Base-by-base conservation (phyloP, 2,797 vertebrate species). In the Liasis olivaceus region DNA sequence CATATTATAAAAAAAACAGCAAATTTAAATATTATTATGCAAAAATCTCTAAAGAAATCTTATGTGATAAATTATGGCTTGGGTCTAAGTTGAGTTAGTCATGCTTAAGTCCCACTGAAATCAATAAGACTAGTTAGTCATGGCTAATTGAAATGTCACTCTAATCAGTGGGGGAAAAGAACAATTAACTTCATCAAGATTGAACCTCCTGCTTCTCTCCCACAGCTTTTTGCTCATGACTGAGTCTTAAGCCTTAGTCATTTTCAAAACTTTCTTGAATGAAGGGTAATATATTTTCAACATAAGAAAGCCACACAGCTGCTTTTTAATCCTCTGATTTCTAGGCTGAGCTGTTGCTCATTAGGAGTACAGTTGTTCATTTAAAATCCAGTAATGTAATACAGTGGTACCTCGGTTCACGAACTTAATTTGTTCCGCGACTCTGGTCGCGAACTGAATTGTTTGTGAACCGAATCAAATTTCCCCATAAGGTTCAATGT, bases 311-410 rank as follows among this genome's bases (percentile, higher is more conserved):
- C 26, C n/a, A 84, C 14, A 22, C 72, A 24, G 91, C 1, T 2
- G 5, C 36, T 36, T 87, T 86, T 91, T 91, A 94, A 95, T 91
- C 60, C 0, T 51, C 72, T 91, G 87, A 90, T 96, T 95, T 96
- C 95, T 96, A 95, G 93, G 94, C 36, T 92, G 91, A 92, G n/a
- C 0, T 22, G 86, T 60, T 94, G 66, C 91, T 96, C 87, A 92
- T 92, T 59, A 59, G 90, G 62, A 95, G 93, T 89, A 88, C 94
- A 93, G 94, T 94, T 90, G 91, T 93, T 94, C 95, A 94, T 96
- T 91, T 93, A 93, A 93, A 93, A 95, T 86, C 28, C 63, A 92
- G 93, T 95, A 93, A 96, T 94, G 85, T 92, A 95, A 95, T 95
- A 93, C 54, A 93, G 31, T 36, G 31, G 31, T 36, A 36, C 31